Evolutionary conservation across 30 jellyfish, hydroid and myxozoan genomes (phyloP), one percentile per base, ranked within the genome.

Genomic region (Pelagia noctiluca): DNA sequence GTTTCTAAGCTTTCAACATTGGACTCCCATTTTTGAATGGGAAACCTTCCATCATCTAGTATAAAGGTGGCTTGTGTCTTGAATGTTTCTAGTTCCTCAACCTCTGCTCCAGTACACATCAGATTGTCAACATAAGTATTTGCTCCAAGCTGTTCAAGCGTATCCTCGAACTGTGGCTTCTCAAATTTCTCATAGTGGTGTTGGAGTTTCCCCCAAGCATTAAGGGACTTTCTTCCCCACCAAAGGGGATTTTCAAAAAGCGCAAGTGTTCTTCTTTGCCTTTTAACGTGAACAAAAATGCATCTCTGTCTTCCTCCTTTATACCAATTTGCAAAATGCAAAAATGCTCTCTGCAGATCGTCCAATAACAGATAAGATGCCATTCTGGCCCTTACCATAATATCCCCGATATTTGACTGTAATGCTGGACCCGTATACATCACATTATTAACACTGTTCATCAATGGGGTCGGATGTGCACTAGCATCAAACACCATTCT

Each of bases 331-430:
- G 68, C 26, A n/a, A n/a, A n/a, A n/a, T 78, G 89, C 10, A 80
- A 35, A 37, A 78, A 78, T 78, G 89, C 89, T 34, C 62, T 78
- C 21, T 61, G 49, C 32, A 78, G 24, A 48, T 80, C 82, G 5
- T 84, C 90, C 26, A 80, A 54, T 23, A 62, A 47, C 30, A 48
- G 61, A 34, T 48, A 4, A 19, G 84, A 84, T 30, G 90, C 26
- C 90, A 80, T 62, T 47, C 94, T 71, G 8, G 83, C 77, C 38
- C 94, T 72, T 46, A 84, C 71, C 67, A 84, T 32, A 29, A 84
- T 71, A 76, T 84, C 88, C 94, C 94, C 71, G 16, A 84, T 3
- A 50, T 68, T 33, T 30, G 92, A 85, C 47, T 84, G 94, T 29
- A 84, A 35, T 32, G 83, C 72, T 29, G 84, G 75, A 4, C 82